Evolutionary conservation across 2,113 vertebrate genomes (phyloP).

Genomic region (Notechis scutatus): DNA sequence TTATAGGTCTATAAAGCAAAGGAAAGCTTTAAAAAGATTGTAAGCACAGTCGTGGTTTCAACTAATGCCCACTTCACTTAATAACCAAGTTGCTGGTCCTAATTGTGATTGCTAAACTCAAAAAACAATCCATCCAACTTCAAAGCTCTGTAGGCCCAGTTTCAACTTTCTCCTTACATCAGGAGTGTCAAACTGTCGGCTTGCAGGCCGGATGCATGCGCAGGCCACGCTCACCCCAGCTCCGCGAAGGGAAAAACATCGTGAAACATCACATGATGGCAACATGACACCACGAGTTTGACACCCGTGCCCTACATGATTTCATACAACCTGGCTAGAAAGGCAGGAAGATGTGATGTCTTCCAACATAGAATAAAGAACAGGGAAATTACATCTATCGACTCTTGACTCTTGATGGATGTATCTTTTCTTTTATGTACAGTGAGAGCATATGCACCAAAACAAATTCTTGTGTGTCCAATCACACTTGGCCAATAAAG

Average conservation of each 20-base stretch:
- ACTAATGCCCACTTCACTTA: background rate
- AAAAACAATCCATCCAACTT: background rate
- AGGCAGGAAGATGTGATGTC: background rate
- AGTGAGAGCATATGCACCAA: too few species aligned
- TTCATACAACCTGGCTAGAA: background rate
- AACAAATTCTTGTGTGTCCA: too few species aligned
- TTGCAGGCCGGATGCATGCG: too few species aligned
- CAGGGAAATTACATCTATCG: background rate
- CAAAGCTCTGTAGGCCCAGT: background rate
- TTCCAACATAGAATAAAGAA: background rate
- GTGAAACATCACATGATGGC: too few species aligned
- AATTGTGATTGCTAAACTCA: background rate
- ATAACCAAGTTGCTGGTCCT: background rate
- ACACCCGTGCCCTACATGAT: background rate
- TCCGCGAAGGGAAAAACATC: too few species aligned
- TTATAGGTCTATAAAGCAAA: background rate
- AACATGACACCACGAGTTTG: too few species aligned
- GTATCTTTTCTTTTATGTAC: too few species aligned
- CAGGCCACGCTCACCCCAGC: too few species aligned
- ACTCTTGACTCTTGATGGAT: too few species aligned
- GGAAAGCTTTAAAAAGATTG: background rate
- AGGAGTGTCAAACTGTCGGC: too few species aligned
- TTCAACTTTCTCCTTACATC: background rate
- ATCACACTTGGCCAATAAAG: too few species aligned
- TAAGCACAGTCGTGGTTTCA: background rate